Evolutionary conservation across 2,888 invertebrate species (phyloP).

Genomic region (Alviniconcha strummeri): DNA sequence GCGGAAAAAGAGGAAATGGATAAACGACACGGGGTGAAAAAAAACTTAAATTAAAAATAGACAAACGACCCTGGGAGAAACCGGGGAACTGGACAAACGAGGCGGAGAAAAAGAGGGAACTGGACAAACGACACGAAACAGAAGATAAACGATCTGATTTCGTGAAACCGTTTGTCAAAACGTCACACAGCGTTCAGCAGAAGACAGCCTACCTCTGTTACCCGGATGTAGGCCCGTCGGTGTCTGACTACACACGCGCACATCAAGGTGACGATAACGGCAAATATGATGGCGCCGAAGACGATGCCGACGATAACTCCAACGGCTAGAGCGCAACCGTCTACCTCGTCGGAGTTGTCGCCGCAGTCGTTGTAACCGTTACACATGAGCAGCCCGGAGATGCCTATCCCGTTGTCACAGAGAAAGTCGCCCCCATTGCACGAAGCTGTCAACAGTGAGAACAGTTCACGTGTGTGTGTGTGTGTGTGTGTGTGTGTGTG

Average conservation of each 20-base stretch:
- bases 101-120: too few species aligned
- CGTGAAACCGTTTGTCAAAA: too few species aligned
- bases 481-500: conserved; percentile 1
- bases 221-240: conserved; percentile 8
- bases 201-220: background rate
- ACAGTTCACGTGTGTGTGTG: background rate
- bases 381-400: conserved; percentile 49
- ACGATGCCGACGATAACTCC: conserved; percentile 29
- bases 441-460: background rate
- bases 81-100: too few species aligned
- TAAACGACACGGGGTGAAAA: too few species aligned
- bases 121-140: too few species aligned
- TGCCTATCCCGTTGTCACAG: conserved; percentile 56
- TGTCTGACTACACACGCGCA: background rate
- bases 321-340: conserved; percentile 14
- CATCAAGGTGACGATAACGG: conserved; percentile 2
- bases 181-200: too few species aligned
- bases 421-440: conserved; percentile 40
- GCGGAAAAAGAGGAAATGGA: too few species aligned
- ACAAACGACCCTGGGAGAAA: too few species aligned
- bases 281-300: conserved; percentile 15
- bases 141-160: too few species aligned
- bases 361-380: conserved; percentile 60
- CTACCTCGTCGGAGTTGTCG: conserved; percentile 33
- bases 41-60: too few species aligned